Conservation (phyloP, 2,113 vertebrate species). For the Bos taurus region ARS-UCD2.0 NC_037352.1:2205501-2206000, state of each 20-base stretch:
- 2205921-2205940: too few species aligned
- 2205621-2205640: rapidly evolving
- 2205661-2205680: too few species aligned
- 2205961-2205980: neutral
- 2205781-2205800: neutral
- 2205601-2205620: rapidly evolving
- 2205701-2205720: neutral
- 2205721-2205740: too few species aligned
- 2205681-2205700: neutral
- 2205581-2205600: neutral
- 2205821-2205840: rapidly evolving
- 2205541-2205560: rapidly evolving
- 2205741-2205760: neutral
- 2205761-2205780: neutral
- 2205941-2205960: rapidly evolving
- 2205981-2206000: neutral
- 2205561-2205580: rapidly evolving
- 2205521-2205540: rapidly evolving
- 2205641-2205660: neutral
- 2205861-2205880: neutral
- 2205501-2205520: rapidly evolving
- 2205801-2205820: too few species aligned
- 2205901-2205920: neutral
- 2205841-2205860: neutral
- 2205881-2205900: neutral